phyloP scores from a whole-genome alignment of 2,888 invertebrate genomes.

The Acanthosepion esculentum region DNA sequence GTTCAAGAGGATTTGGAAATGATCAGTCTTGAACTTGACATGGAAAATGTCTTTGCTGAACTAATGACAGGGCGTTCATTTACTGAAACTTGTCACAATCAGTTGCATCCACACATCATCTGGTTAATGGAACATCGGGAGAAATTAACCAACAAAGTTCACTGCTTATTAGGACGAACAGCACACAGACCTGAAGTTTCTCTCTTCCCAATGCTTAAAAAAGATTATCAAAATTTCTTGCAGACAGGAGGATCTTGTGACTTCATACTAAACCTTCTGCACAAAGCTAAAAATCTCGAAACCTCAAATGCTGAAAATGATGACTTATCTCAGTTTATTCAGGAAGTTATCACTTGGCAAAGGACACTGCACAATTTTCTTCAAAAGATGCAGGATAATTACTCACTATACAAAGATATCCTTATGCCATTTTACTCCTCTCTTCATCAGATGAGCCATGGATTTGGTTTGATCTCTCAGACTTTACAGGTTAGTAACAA shows the following conservation, averaged over 20 bases:
- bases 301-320: slow-evolving; percentile 49
- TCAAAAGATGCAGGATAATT: slow-evolving; percentile 62
- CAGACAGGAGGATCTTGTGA: slow-evolving; percentile 56
- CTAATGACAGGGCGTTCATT: slow-evolving; percentile 8
- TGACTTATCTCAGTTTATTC: slow-evolving; percentile 51
- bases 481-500: background rate
- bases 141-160: slow-evolving; percentile 55
- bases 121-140: slow-evolving; percentile 57
- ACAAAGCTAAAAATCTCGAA: slow-evolving; percentile 51
- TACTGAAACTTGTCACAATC: slow-evolving; percentile 47
- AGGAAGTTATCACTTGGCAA: slow-evolving; percentile 67
- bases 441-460: slow-evolving; percentile 77
- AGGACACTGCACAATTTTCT: slow-evolving; percentile 61
- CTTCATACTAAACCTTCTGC: slow-evolving; percentile 56
- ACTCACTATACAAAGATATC: slow-evolving; percentile 85
- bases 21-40: slow-evolving; percentile 40
- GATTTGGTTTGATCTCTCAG: slow-evolving; percentile 38
- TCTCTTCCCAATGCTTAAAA: slow-evolving; percentile 58
- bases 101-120: slow-evolving; percentile 65
- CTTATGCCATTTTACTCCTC: slow-evolving; percentile 83
- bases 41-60: slow-evolving; percentile 40
- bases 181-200: slow-evolving; percentile 66
- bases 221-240: slow-evolving; percentile 61
- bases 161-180: slow-evolving; percentile 55
- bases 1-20: slow-evolving; percentile 79